Evolutionary conservation across 2,113 vertebrate species (phyloP), one percentile per base, ranked within the genome.

Genomic region (Chinchilla lanigera): DNA sequence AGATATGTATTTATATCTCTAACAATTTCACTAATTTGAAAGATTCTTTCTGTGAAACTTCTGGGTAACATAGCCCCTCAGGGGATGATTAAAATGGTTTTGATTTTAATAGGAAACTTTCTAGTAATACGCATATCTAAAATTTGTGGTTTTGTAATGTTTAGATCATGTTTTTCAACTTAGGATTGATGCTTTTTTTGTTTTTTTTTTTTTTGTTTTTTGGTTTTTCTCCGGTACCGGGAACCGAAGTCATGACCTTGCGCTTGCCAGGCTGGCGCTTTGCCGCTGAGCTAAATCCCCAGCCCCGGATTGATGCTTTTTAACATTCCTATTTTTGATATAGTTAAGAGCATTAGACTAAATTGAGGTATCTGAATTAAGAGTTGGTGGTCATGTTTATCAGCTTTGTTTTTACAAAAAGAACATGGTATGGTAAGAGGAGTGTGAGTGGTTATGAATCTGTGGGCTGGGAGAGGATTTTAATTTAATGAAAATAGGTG

Each of bases 151-250:
- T 90, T 86, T 85, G 5, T 89, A 83, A 24, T 84, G 22, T 78
- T 95, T 82, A 56, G 28, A n/a, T 71, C 52, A 14, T 85, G 26
- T 56, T 93, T 20, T 65, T 86, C 47, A 90, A 38, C 50, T 30
- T 88, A 41, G n/a, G 20, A 58, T 90, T 90, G 28, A 83, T 85
- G 47, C 47, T 93, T 93, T 71, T 95, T 54, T 54, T n/a, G n/a
- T n/a, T n/a, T n/a, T n/a, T n/a, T n/a, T n/a, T n/a, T n/a, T n/a
- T n/a, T n/a, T n/a, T n/a, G n/a, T n/a, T n/a, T n/a, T n/a, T n/a
- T n/a, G n/a, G n/a, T n/a, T n/a, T n/a, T n/a, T n/a, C n/a, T n/a
- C n/a, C n/a, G n/a, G n/a, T n/a, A n/a, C n/a, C n/a, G n/a, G n/a
- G n/a, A n/a, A n/a, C n/a, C n/a, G n/a, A n/a, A n/a, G n/a, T n/a